phyloP scores from a whole-genome alignment of 2,113 vertebrate genomes.

The Xyrauchen texanus region DNA sequence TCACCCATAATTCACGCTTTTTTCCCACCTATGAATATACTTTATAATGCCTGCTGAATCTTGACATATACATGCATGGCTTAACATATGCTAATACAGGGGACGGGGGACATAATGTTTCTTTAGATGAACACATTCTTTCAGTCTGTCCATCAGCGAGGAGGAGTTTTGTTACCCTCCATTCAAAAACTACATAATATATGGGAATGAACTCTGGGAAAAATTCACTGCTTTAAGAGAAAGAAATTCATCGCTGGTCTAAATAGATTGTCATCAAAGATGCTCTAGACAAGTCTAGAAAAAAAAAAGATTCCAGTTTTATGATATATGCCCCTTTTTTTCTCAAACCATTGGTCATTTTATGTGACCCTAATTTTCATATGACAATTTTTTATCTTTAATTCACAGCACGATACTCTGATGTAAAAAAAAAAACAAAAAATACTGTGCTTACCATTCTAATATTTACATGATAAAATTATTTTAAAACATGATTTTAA shows the following conservation, averaged over 20 bases:
- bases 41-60: constrained; percentile 41
- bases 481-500: too few relatives aligned
- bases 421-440: too few relatives aligned
- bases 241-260: constrained; percentile 10
- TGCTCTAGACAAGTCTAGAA: neutral
- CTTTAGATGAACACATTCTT: constrained; percentile 43
- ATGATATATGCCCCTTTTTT: neutral
- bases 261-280: constrained; percentile 14
- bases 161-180: constrained; percentile 18
- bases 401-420: neutral
- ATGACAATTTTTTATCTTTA: too few relatives aligned
- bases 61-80: constrained; percentile 47
- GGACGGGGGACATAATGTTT: constrained; percentile 29
- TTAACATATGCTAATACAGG: constrained; percentile 58
- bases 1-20: constrained; percentile 53
- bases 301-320: neutral
- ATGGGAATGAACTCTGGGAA: constrained; percentile 36
- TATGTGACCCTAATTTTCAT: neutral
- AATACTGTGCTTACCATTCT: too few relatives aligned
- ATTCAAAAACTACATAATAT: constrained; percentile 43
- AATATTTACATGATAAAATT: too few relatives aligned
- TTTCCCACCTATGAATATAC: constrained; percentile 52
- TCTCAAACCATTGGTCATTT: neutral
- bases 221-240: constrained; percentile 20
- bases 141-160: constrained; percentile 46